Percentiles rank a stretch among this genome's conserved stretches.
phyloP scores from a whole-genome alignment of 1,140 invertebrate genomes.

The Popillia japonica region DNA sequence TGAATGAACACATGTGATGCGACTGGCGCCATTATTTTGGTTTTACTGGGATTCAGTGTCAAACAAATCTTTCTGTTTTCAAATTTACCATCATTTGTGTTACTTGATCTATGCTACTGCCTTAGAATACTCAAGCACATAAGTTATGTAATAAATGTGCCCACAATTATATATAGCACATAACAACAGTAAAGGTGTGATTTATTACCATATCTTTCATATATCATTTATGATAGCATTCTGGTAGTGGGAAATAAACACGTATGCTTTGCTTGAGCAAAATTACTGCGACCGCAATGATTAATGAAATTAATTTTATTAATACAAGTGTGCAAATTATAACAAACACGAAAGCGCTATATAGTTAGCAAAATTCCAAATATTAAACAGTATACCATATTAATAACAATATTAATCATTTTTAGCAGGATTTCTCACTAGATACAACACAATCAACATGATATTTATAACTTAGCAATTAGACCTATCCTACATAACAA shows the following conservation, averaged over 20 bases:
- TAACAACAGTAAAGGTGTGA: too few relatives aligned
- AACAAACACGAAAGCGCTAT: background rate
- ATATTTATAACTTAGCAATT: background rate
- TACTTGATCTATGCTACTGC: too few relatives aligned
- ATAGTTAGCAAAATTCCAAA: background rate
- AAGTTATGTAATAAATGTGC: too few relatives aligned
- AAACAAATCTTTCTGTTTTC: too few relatives aligned
- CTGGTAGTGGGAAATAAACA: background rate
- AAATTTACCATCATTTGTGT: too few relatives aligned
- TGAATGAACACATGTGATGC: too few relatives aligned
- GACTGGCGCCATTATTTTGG: too few relatives aligned
- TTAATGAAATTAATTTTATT: background rate
- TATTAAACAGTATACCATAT: background rate
- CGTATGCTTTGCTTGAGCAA: background rate
- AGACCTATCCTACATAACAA: background rate
- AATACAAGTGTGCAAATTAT: background rate
- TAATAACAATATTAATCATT: background rate
- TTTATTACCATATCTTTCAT: too few relatives aligned
- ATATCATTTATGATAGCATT: too few relatives aligned
- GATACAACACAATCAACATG: background rate
- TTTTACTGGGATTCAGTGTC: too few relatives aligned
- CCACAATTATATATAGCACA: too few relatives aligned
- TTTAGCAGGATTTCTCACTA: background rate
- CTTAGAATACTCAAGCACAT: too few relatives aligned
- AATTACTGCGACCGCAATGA: background rate